Percentiles rank a stretch among this genome's conserved stretches.
These are phyloP conservation scores for Leptinotarsa texana DNA, from an alignment of 1,140 invertebrate species.

Conservation along the genomic window DNA sequence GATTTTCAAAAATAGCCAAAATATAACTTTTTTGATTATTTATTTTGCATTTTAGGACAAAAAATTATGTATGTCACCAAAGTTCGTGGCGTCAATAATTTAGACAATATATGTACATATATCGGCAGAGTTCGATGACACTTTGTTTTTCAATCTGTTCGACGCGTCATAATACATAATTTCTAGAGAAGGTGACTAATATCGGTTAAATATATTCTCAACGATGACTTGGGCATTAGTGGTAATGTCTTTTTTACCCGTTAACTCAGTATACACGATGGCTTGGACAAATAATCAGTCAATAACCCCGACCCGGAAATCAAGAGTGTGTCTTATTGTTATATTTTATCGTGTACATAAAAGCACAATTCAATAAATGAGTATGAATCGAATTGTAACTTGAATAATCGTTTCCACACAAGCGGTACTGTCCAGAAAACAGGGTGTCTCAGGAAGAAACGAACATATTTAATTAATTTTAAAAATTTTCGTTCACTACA, in stretches of 20 bases:
- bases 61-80: too few relatives aligned
- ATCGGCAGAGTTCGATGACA: constrained; percentile 10
- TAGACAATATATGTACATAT: too few relatives aligned
- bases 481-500: too few relatives aligned
- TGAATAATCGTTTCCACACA: neutral
- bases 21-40: too few relatives aligned
- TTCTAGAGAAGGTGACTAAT: constrained; percentile 20
- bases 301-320: constrained; percentile 23
- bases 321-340: constrained; percentile 7
- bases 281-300: constrained; percentile 20
- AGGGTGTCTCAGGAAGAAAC: neutral
- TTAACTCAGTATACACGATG: constrained; percentile 11
- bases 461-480: neutral
- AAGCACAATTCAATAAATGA: neutral
- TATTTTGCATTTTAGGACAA: too few relatives aligned
- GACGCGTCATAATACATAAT: constrained; percentile 7
- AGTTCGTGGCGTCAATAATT: too few relatives aligned
- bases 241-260: constrained; percentile 14
- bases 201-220: constrained; percentile 14
- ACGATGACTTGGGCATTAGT: constrained; percentile 1
- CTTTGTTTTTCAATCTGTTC: constrained; percentile 15
- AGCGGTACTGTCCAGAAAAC: neutral
- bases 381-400: neutral
- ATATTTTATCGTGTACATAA: neutral
- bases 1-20: too few relatives aligned